A percentile compares a stretch with the other conserved stretches of the same genome.
These are phyloP conservation scores for Volucella bombylans DNA, from an alignment of 2,888 invertebrate genomes.

Conservation along the genomic window DNA sequence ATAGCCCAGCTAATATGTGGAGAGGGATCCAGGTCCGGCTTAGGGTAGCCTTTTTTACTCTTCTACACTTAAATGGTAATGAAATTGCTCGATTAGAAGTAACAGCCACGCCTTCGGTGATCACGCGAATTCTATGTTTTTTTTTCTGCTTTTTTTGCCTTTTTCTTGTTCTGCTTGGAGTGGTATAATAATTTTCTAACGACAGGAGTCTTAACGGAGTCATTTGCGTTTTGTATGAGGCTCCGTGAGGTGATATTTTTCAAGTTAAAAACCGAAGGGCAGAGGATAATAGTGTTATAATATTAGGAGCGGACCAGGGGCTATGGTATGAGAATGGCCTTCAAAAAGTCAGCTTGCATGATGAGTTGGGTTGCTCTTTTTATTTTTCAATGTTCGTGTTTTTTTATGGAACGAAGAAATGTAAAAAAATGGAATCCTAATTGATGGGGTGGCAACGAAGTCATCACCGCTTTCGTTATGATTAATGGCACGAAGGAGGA, in stretches of 20 bases:
- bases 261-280: slow-evolving; percentile 18
- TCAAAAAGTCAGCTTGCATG: slow-evolving; percentile 68
- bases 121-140: slow-evolving; percentile 75
- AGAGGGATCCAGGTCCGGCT: slow-evolving; percentile 37
- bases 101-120: slow-evolving; percentile 75
- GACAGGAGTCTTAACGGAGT: slow-evolving; percentile 66
- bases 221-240: slow-evolving; percentile 55
- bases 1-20: slow-evolving; percentile 1
- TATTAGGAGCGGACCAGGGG: slow-evolving; percentile 28
- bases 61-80: slow-evolving; percentile 73
- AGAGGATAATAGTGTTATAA: slow-evolving; percentile 62
- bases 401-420: slow-evolving; percentile 48
- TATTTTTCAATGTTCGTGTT: slow-evolving; percentile 62
- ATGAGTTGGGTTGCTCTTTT: slow-evolving; percentile 52
- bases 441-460: slow-evolving; percentile 73
- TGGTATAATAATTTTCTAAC: slow-evolving; percentile 72
- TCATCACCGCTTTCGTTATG: slow-evolving; percentile 71
- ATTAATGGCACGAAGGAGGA: slow-evolving; percentile 66
- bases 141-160: slow-evolving; percentile 22
- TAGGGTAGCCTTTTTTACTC: slow-evolving; percentile 50
- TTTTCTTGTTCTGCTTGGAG: slow-evolving; percentile 53
- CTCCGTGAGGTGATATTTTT: slow-evolving; percentile 14
- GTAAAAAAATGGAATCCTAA: slow-evolving; percentile 65
- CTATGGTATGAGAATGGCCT: slow-evolving; percentile 55
- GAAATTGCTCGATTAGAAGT: slow-evolving; percentile 74